Evolutionary conservation across 2,797 vertebrate genomes (phyloP).

Genomic region (Gastrophryne carolinensis): DNA sequence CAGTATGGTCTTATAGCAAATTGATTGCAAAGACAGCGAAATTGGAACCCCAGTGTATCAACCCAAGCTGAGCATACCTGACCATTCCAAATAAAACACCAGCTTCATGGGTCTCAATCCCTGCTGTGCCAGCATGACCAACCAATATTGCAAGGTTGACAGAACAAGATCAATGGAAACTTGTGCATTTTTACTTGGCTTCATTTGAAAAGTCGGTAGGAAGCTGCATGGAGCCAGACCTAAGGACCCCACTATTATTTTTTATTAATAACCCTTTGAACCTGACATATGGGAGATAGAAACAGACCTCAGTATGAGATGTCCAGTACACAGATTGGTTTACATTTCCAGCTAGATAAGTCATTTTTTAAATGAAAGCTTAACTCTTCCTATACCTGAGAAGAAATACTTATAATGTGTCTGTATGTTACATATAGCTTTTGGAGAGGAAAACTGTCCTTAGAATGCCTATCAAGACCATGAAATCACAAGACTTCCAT

Average conservation of each 20-base stretch:
- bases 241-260: slow-evolving; percentile 18
- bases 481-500: too few species aligned
- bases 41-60: neutral
- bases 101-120: neutral
- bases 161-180: slow-evolving; percentile 10
- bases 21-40: slow-evolving; percentile 2
- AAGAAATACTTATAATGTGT: too few species aligned
- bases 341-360: too few species aligned
- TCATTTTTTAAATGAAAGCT: too few species aligned
- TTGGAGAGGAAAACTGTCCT: too few species aligned
- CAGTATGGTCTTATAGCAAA: neutral
- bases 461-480: too few species aligned
- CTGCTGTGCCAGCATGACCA: slow-evolving; percentile 2
- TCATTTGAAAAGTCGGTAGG: slow-evolving; percentile 24
- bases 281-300: neutral
- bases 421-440: too few species aligned
- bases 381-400: too few species aligned
- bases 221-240: slow-evolving; percentile 13
- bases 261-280: slow-evolving; percentile 21
- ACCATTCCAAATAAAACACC: neutral
- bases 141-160: neutral
- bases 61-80: neutral
- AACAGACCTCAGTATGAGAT: neutral
- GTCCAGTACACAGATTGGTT: neutral
- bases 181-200: neutral